phyloP scores from a whole-genome alignment of 1,140 invertebrate species.

The Pogonomyrmex barbatus region DNA sequence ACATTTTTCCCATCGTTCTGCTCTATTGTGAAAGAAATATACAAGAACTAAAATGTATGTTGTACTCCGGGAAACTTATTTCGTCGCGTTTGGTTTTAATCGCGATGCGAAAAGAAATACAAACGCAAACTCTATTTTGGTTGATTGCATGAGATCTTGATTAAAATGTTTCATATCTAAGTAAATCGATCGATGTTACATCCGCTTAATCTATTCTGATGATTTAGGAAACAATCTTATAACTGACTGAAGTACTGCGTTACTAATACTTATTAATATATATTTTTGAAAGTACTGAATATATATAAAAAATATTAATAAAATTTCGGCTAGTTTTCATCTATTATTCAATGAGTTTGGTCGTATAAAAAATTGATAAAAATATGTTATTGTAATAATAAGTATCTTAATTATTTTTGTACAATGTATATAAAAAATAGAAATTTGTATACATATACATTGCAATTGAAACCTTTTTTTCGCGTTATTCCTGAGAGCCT shows the following conservation, averaged over 20 bases:
- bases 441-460: not conserved
- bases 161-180: not conserved
- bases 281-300: not conserved
- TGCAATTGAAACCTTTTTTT: not conserved
- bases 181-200: constrained; percentile 23
- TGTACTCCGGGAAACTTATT: not conserved
- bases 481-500: not conserved
- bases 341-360: not conserved
- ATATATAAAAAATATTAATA: not conserved
- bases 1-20: not conserved
- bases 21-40: not conserved
- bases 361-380: constrained; percentile 11
- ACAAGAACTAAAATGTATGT: not conserved
- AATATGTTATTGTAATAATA: not conserved
- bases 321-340: not conserved
- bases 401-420: constrained; percentile 10
- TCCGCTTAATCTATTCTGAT: not conserved
- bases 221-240: not conserved
- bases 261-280: not conserved
- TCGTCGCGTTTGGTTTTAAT: not conserved
- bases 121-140: not conserved
- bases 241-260: not conserved
- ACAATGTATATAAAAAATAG: not conserved
- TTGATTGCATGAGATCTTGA: not conserved
- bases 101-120: not conserved